phyloP scores from a whole-genome alignment of 2,888 invertebrate species.

The Ophraella communa region DNA sequence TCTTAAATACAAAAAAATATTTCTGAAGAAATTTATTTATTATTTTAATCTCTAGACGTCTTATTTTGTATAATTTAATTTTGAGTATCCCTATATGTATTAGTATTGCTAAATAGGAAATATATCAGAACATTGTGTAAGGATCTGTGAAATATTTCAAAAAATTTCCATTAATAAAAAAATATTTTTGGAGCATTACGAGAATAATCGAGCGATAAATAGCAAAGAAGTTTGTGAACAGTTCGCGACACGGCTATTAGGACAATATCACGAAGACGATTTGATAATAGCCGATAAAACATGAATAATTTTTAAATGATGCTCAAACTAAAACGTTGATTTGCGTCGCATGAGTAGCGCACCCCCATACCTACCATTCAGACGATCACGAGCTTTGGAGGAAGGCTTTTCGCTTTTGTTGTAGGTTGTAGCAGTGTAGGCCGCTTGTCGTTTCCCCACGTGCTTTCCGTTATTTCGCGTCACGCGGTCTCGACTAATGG shows the following conservation, averaged over 20 bases:
- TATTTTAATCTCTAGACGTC: too few species aligned
- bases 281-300: constrained; percentile 43
- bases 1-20: too few species aligned
- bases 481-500: constrained; percentile 28
- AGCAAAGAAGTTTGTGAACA: neutral
- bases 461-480: constrained; percentile 22
- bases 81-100: too few species aligned
- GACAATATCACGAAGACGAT: constrained; percentile 36
- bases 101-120: too few species aligned
- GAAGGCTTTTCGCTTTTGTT: constrained; percentile 42
- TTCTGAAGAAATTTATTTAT: too few species aligned
- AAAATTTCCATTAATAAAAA: neutral
- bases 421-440: constrained; percentile 30
- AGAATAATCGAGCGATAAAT: neutral
- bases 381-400: constrained; percentile 47
- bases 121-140: too few species aligned
- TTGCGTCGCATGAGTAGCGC: constrained; percentile 47
- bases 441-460: constrained; percentile 20
- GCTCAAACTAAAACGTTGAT: constrained; percentile 44
- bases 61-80: too few species aligned
- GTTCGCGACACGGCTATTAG: constrained; percentile 13
- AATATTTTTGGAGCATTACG: neutral
- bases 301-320: constrained; percentile 46
- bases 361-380: constrained; percentile 48
- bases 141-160: neutral